Conservation (phyloP, 2,888 invertebrate genomes). For the Coenonympha arcania region DNA sequence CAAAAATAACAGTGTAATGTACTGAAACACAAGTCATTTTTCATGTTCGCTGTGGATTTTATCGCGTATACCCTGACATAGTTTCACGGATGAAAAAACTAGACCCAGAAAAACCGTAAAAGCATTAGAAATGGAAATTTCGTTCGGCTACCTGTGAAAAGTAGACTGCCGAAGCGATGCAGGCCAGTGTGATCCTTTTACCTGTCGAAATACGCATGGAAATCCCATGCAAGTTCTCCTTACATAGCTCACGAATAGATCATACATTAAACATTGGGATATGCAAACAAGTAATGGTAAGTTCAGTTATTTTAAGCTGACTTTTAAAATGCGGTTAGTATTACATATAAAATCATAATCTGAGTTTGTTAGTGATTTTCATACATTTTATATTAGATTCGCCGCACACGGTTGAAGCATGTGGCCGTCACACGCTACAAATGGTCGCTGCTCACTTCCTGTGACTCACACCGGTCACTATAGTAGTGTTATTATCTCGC, state of each 20-base stretch:
- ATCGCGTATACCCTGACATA: conserved; percentile 5
- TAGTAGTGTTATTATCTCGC: no score
- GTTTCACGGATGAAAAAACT: conserved; percentile 9
- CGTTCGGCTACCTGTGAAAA: conserved; percentile 7
- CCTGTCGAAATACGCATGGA: background rate
- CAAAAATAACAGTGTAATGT: background rate
- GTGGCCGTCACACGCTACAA: no score
- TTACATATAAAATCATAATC: background rate
- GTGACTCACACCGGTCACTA: no score
- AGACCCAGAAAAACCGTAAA: conserved; percentile 12
- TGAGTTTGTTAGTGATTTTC: no score
- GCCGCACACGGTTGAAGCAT: no score
- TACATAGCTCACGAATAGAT: background rate
- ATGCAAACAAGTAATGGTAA: conserved; percentile 5
- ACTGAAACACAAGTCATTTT: background rate
- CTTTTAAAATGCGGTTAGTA: background rate
- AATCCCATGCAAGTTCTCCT: background rate
- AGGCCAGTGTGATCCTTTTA: background rate
- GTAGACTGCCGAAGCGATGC: background rate
- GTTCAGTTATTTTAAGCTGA: conserved; percentile 3
- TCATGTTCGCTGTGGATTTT: conserved; percentile 4
- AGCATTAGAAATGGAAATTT: conserved; percentile 14
- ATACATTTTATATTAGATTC: no score
- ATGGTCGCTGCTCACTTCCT: no score
- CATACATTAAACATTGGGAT: conserved; percentile 12